A percentile compares a stretch with the other conserved stretches of the same genome.
Evolutionary conservation across 2,113 vertebrate genomes (phyloP).

Genomic region (Ariopsis seemanni): DNA sequence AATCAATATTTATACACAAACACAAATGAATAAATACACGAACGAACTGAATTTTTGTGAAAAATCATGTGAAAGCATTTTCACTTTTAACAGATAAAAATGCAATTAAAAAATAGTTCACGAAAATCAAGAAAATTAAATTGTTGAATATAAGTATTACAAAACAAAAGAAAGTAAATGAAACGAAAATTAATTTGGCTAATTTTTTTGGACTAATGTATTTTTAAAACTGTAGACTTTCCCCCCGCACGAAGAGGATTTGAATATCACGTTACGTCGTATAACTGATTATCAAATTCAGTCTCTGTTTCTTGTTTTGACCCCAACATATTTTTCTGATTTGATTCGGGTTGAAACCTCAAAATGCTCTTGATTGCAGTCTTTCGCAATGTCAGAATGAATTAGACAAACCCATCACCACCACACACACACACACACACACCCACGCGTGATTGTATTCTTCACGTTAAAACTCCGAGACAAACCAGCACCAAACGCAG

Average conservation of each 20-base stretch:
- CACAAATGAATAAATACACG: background rate
- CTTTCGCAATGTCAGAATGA: slow-evolving; percentile 78
- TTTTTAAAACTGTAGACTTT: background rate
- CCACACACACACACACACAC: background rate
- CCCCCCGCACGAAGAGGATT: background rate
- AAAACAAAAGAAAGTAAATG: background rate
- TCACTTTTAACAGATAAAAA: background rate
- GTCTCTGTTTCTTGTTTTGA: slow-evolving; percentile 69
- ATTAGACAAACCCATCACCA: slow-evolving; percentile 69
- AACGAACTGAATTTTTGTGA: background rate
- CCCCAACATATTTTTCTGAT: slow-evolving; percentile 65
- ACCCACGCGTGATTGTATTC: slow-evolving; percentile 64
- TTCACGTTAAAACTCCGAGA: slow-evolving; percentile 71
- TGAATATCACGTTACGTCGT: background rate
- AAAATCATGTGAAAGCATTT: background rate
- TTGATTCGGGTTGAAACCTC: slow-evolving; percentile 77
- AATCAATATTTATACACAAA: background rate
- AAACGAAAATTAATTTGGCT: background rate
- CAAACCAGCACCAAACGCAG: slow-evolving; percentile 60
- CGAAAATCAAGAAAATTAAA: background rate
- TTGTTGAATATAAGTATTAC: background rate
- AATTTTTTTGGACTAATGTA: background rate
- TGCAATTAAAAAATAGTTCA: background rate
- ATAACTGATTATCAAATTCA: background rate
- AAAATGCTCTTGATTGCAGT: slow-evolving; percentile 75